Evolutionary conservation across 2,113 vertebrate species (phyloP), one percentile per base, ranked within the genome.

Genomic region (Argyrosomus japonicus): DNA sequence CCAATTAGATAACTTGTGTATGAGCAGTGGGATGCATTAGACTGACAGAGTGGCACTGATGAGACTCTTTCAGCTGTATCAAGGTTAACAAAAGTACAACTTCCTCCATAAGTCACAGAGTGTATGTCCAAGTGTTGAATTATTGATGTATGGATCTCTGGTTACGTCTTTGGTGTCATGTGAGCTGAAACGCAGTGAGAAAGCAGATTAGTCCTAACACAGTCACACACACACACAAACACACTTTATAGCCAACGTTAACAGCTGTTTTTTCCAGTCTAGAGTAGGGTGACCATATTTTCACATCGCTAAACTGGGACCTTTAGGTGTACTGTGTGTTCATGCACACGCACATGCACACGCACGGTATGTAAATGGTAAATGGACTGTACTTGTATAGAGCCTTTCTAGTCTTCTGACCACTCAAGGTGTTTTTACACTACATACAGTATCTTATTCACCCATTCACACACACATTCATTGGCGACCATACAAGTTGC

Each of bases 1-100:
- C 79, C 60, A 57, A 75, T 83, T 71, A 83, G 47, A 75, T 71
- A 70, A 86, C 0, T 13, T 45, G 61, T 25, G 56, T 43, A 75
- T 57, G 9, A 60, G 32, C 77, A 64, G 3, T 57, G 71, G 64
- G 50, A 45, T 58, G 72, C 71, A 79, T 72, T 67, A 58, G 58
- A 54, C 0, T 75, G 3, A 21, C 29, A 82, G 51, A 76, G 25
- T 50, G 45, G 56, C 70, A 64, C 65, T 56, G 77, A 74, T 77
- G 68, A 85, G 36, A 73, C 40, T 67, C 63, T 9, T 57, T 74
- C 25, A 71, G 5, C 36, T 57, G 23, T 57, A 3, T 75, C 64
- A 83, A 71, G 12, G 25, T 78, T 54, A 19, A 56, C 6, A 72
- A 45, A 83, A 73, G 15, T 51, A 11, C 19, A 73, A 32, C 32